These are phyloP conservation scores for Xestia ashworthii DNA, from an alignment of 2,888 invertebrate genomes.

Conservation along the genomic window DNA sequence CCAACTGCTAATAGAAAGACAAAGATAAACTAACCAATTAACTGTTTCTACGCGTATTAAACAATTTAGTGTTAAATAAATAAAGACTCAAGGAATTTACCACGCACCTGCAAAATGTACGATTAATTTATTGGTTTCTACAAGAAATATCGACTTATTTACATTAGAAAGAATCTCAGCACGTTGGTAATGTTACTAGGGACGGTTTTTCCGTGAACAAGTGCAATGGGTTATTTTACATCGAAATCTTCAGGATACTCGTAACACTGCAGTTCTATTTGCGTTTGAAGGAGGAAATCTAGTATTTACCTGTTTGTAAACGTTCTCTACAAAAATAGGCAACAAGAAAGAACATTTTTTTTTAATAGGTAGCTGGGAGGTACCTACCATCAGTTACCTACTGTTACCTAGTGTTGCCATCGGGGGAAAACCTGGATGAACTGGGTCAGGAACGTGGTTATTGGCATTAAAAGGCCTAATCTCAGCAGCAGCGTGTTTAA, in stretches of 20 bases:
- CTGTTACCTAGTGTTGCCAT: background rate
- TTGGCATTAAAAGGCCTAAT: background rate
- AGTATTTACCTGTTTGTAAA: constrained; percentile 23
- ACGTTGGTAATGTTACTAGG: constrained; percentile 1
- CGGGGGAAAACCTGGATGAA: background rate
- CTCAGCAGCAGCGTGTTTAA: background rate
- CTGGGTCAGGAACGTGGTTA: background rate
- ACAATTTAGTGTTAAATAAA: constrained; percentile 27
- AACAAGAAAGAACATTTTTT: background rate
- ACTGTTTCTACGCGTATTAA: background rate
- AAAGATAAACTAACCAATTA: background rate
- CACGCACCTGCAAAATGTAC: constrained; percentile 22
- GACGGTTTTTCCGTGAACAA: background rate
- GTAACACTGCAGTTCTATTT: constrained; percentile 30
- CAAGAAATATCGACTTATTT: background rate
- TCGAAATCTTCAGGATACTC: background rate
- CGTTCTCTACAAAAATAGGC: background rate
- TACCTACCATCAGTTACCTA: background rate
- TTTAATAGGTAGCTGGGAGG: background rate
- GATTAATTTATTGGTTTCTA: background rate
- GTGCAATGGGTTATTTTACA: background rate
- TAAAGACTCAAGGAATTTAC: background rate
- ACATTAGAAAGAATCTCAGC: background rate
- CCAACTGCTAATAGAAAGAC: background rate
- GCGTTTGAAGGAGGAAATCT: constrained; percentile 8